These are phyloP conservation scores for Cercopithecus petaurista DNA, from an alignment of 2,797 vertebrate species.

Conservation along the genomic window DNA sequence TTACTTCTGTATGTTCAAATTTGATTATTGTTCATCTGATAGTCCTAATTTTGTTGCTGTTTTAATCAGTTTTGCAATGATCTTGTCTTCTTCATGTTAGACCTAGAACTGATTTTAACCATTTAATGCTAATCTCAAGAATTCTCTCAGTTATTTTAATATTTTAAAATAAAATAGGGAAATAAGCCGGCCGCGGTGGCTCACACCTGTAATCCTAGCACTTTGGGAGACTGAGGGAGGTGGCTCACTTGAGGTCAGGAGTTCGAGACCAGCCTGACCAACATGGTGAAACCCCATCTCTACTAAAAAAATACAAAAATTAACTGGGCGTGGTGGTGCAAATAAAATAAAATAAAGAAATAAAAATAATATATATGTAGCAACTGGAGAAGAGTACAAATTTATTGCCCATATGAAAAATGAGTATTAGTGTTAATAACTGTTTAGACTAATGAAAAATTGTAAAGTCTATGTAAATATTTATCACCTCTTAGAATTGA, in stretches of 20 bases:
- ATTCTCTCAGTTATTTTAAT: background rate
- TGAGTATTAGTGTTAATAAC: background rate
- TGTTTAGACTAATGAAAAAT: constrained; percentile 27
- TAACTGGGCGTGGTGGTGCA: background rate
- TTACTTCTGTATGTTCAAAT: background rate
- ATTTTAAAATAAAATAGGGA: background rate
- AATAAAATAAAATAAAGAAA: background rate
- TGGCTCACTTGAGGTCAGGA: background rate
- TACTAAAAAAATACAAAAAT: background rate
- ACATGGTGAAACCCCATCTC: background rate
- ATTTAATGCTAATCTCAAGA: background rate
- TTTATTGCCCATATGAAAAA: background rate
- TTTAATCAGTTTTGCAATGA: background rate
- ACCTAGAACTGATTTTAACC: background rate
- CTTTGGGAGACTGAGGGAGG: background rate
- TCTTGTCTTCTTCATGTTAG: background rate
- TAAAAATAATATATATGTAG: background rate
- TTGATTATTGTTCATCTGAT: background rate
- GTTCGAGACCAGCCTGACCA: background rate
- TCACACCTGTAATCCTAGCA: background rate
- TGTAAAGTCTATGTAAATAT: background rate
- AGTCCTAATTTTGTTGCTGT: constrained; percentile 2
- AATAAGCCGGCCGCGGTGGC: background rate
- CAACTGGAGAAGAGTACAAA: background rate
- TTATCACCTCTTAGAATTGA: constrained; percentile 3